A percentile compares a stretch with the other conserved stretches of the same genome.
Evolutionary conservation across 2,113 vertebrate genomes (phyloP).

Genomic region (Synchiropus splendidus): DNA sequence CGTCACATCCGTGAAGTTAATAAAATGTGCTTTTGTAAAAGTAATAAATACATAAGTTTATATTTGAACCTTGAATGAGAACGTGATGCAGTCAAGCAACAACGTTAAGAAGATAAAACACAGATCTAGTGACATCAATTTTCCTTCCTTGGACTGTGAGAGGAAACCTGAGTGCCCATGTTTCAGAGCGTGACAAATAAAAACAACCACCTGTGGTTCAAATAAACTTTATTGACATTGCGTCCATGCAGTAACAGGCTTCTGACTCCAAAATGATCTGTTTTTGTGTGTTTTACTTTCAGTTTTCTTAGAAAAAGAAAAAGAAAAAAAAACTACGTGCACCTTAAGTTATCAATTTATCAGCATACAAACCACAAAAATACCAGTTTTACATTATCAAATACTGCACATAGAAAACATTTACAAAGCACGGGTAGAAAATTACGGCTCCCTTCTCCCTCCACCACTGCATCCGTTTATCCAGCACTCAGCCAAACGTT

Average conservation of each 20-base stretch:
- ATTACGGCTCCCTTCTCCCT: slow-evolving; percentile 65
- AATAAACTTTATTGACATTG: slow-evolving; percentile 74
- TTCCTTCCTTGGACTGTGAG: too few relatives aligned
- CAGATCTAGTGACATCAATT: too few relatives aligned
- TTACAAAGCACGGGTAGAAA: slow-evolving; percentile 90
- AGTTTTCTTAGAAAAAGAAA: slow-evolving; percentile 70
- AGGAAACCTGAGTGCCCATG: too few relatives aligned
- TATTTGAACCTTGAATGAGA: too few relatives aligned
- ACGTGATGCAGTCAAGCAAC: too few relatives aligned
- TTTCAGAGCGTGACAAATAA: too few relatives aligned
- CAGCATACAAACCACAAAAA: slow-evolving; percentile 92
- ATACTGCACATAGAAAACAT: slow-evolving; percentile 94
- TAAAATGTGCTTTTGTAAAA: too few relatives aligned
- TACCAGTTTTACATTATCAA: slow-evolving; percentile 89
- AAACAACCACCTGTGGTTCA: slow-evolving; percentile 47
- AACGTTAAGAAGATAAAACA: too few relatives aligned
- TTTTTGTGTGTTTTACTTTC: slow-evolving; percentile 44
- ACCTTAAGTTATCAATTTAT: slow-evolving; percentile 83
- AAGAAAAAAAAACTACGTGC: slow-evolving; percentile 78
- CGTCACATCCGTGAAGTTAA: too few relatives aligned
- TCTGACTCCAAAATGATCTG: slow-evolving; percentile 52
- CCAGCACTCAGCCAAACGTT: slow-evolving; percentile 18
- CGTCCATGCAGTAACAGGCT: slow-evolving; percentile 75
- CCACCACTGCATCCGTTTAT: slow-evolving; percentile 22
- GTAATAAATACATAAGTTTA: too few relatives aligned